Conservation (phyloP, 2,113 vertebrate genomes). For the Prionailurus viverrinus region DNA sequence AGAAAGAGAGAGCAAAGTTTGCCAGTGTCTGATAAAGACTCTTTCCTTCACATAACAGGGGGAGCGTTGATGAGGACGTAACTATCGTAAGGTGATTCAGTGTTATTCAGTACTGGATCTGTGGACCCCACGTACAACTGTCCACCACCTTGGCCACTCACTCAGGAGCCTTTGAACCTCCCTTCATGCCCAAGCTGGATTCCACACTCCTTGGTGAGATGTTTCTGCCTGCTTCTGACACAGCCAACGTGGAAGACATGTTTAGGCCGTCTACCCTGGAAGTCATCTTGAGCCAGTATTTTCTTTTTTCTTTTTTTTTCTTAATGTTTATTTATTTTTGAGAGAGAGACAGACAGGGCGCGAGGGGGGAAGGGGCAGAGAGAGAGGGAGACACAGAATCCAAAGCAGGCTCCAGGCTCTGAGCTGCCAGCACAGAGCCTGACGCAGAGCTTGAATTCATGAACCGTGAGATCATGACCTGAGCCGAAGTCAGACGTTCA, state of each 20-base stretch:
- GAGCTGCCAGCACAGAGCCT: too few species aligned
- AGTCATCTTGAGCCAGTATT: background rate
- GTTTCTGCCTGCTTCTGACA: background rate
- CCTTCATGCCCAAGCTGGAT: background rate
- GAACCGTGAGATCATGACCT: too few species aligned
- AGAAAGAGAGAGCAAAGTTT: background rate
- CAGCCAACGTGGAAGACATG: background rate
- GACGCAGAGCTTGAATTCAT: rapidly evolving
- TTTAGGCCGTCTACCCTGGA: background rate
- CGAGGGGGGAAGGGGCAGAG: too few species aligned
- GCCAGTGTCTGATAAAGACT: too few species aligned
- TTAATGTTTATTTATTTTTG: too few species aligned
- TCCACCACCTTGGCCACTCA: background rate
- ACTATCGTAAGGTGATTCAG: background rate
- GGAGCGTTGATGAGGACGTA: background rate
- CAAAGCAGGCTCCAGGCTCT: too few species aligned
- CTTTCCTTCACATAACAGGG: background rate
- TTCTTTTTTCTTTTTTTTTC: background rate
- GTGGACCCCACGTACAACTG: too few species aligned
- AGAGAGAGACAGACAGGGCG: too few species aligned
- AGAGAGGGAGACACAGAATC: too few species aligned
- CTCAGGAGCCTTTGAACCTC: background rate
- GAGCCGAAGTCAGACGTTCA: too few species aligned
- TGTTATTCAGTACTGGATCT: background rate
- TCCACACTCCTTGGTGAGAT: background rate